These are phyloP conservation scores for Melipona bicolor DNA, from an alignment of 2,888 invertebrate genomes.

Conservation along the genomic window DNA sequence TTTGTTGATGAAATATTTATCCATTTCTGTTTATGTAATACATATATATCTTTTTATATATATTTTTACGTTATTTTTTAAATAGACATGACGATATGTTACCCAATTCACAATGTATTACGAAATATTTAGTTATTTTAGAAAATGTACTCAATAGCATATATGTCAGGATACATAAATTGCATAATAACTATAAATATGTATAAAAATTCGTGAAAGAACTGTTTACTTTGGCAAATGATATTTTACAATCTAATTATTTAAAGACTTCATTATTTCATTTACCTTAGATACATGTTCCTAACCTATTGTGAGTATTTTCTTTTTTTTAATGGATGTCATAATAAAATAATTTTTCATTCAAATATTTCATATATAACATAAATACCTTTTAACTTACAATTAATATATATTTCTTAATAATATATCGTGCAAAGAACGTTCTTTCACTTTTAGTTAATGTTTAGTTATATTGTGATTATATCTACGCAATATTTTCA, in stretches of 20 bases:
- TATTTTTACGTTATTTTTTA: not conserved
- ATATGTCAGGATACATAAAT: not conserved
- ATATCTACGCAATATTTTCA: not conserved
- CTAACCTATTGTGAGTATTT: slow-evolving; percentile 41
- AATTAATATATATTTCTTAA: slow-evolving; percentile 22
- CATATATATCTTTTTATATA: not conserved
- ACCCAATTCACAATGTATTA: not conserved
- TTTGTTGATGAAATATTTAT: not conserved
- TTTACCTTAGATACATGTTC: not conserved
- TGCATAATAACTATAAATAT: not conserved
- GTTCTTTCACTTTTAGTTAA: slow-evolving; percentile 26
- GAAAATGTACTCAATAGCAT: not conserved
- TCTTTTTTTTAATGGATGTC: not conserved
- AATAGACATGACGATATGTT: not conserved
- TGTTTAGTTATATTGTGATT: slow-evolving; percentile 4
- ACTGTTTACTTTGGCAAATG: not conserved
- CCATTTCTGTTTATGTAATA: not conserved
- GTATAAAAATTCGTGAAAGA: not conserved
- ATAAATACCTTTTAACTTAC: slow-evolving; percentile 34
- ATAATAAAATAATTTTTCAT: not conserved
- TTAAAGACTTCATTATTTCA: not conserved
- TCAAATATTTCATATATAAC: not conserved
- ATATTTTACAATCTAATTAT: not conserved
- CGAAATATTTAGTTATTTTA: slow-evolving; percentile 9
- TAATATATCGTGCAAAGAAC: slow-evolving; percentile 4